Base-by-base conservation (phyloP, 2,888 invertebrate genomes). In the Synergus japonicus region DNA sequence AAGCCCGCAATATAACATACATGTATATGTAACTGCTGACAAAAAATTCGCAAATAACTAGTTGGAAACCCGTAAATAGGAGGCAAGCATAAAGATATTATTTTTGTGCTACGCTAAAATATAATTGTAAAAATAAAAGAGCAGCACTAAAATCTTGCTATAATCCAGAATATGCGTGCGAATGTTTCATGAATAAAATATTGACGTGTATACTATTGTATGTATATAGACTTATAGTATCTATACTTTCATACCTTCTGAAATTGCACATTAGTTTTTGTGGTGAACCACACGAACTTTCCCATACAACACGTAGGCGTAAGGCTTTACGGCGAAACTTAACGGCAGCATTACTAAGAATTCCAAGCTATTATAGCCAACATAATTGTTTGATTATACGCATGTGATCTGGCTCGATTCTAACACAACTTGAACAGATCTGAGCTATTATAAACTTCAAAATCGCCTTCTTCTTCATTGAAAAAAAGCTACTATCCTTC, bases 301-400 rank as follows among this genome's bases (percentile, higher is more conserved):
- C 82, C 81, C 83, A 83, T 85, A 83, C 80, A 78, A 76, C 69
- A 83, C 81, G 78, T 82, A 83, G 83, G 82, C 78, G 81, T 81
- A 80, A 66, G 54, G 54, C 79, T 77, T 58, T 60, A 63, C 49
- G 58, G 60, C 65, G 73, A 78, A 81, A 81, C 81, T 81, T 82
- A 81, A 66, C 69, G 76, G 22, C 79, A 66, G 76, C 79, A 77
- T 80, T 87, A 86, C 87, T 82, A 79, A 83, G 87, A 87, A 87
- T 85, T 83, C 82, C 76, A 79, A 76, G 76, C 83, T 86, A 82
- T 87, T 83, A 87, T 87, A 87, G 86, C 85, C 73, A 82, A 41
- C 84, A 81, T 86, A 86, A 87, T 87, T 85, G 85, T 85, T 83
- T 87, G 87, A 87, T 87, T 87, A 85, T 85, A 86, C 85, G 85